phyloP scores from a whole-genome alignment of 1,140 invertebrate genomes.

The Trachymyrmex septentrionalis region DNA sequence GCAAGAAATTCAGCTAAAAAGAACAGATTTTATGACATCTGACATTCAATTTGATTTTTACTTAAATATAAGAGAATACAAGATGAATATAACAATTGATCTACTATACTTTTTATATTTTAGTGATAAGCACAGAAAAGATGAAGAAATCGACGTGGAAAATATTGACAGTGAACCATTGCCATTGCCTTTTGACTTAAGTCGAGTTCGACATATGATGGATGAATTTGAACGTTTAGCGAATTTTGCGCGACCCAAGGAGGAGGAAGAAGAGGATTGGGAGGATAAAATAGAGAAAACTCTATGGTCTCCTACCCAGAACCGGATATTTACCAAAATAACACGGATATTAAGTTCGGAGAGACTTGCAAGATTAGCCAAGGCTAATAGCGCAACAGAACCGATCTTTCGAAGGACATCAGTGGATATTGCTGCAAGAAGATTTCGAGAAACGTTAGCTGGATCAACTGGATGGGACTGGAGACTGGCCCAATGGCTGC shows the following conservation, averaged over 20 bases:
- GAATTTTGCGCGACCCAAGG: constrained; percentile 88
- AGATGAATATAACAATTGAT: constrained; percentile 6
- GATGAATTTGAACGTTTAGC: constrained; percentile 91
- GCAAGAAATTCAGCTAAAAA: too few species aligned
- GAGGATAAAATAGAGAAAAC: constrained; percentile 89
- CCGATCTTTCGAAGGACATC: constrained; percentile 90
- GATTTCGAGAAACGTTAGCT: constrained; percentile 90
- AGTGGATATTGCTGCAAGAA: constrained; percentile 91
- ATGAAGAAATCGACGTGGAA: constrained; percentile 87
- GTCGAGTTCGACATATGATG: constrained; percentile 89
- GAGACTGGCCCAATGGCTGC: constrained; percentile 93
- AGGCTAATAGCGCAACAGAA: constrained; percentile 87
- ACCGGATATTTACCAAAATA: constrained; percentile 89
- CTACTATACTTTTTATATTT: constrained; percentile 29
- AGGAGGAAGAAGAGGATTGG: constrained; percentile 91
- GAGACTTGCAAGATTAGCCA: constrained; percentile 89
- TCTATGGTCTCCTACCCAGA: constrained; percentile 90
- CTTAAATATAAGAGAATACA: not conserved
- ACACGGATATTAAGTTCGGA: constrained; percentile 91
- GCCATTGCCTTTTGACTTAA: constrained; percentile 88
- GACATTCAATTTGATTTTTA: not conserved
- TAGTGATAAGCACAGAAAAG: constrained; percentile 70
- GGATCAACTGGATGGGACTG: constrained; percentile 89
- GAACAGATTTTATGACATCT: too few species aligned
- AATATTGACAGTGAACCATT: constrained; percentile 64